Base-by-base conservation (phyloP, 1,140 invertebrate genomes). In the Ptiloglossa arizonensis region DNA sequence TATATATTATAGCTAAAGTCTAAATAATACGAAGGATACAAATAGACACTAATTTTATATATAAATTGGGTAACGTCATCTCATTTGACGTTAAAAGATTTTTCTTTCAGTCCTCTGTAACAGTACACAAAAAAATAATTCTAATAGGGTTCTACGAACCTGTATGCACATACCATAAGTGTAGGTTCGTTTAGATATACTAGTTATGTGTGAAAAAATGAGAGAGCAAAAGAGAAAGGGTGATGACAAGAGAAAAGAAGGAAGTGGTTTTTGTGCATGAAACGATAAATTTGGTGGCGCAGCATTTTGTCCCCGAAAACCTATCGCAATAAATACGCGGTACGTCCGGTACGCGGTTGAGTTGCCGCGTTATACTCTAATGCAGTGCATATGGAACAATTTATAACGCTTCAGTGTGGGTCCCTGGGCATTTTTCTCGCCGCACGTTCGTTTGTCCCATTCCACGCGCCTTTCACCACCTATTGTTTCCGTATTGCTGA, bases 321-420 rank as follows among this genome's bases (percentile, higher is more conserved):
- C 89, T 90, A 92, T 92, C 89, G 90, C 90, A 91, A 92, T 92
- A 92, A 92, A 92, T 92, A 91, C 85, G 85, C 44, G 79, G 83
- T 82, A 87, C 82, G 87, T 86, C 74, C 83, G 81, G 81, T 83
- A 73, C 84, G 87, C 83, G 83, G 83, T 84, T 85, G 81, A 85
- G 80, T 71, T 82, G 82, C 72, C 77, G 74, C 75, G 85, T 87
- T 91, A 87, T 89, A 87, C 88, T 89, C 87, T 91, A 91, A 92
- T 92, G 89, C 89, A 90, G 83, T 90, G 86, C 89, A 91, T 90
- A 92, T 91, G 89, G 87, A 91, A 88, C 90, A 92, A 92, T 92
- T 92, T 92, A 90, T 89, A 89, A 91, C 89, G 87, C 87, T 89
- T 88, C 81, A 77, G 54, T 52, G 27, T 19, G 38, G 50, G 27